Conservation (phyloP, 2,797 vertebrate species). For the Rhinogobio ventralis region DNA sequence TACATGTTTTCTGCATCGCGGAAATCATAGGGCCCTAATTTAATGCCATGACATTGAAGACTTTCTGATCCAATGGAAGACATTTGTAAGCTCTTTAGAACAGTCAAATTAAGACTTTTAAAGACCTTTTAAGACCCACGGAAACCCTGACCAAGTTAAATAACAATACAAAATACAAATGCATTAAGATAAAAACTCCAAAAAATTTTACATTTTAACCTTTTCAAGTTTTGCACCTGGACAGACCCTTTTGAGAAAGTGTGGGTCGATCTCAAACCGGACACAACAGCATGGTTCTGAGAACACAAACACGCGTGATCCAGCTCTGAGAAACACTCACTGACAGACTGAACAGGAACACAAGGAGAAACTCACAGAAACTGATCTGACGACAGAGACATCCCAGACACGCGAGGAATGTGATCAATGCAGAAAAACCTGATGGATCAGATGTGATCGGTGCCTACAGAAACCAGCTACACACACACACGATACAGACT, state of each 20-base stretch:
- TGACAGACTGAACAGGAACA: not conserved
- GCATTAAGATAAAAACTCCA: no score
- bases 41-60: no score
- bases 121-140: no score
- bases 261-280: not conserved
- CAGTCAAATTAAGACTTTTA: no score
- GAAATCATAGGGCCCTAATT: no score
- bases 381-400: conserved; percentile 24
- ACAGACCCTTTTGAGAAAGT: not conserved
- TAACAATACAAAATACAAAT: not conserved
- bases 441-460: not conserved
- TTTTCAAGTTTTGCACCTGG: not conserved
- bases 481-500: not conserved
- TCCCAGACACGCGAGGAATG: conserved; percentile 63
- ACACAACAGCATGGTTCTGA: not conserved
- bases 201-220: no score
- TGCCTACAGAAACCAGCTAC: not conserved
- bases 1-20: no score
- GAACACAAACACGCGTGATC: not conserved
- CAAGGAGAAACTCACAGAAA: not conserved
- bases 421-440: conserved; percentile 74
- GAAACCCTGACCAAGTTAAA: not conserved
- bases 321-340: not conserved
- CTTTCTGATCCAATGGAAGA: no score
- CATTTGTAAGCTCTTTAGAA: no score